phyloP scores from a whole-genome alignment of 2,113 vertebrate genomes.

The Varanus komodoensis region DNA sequence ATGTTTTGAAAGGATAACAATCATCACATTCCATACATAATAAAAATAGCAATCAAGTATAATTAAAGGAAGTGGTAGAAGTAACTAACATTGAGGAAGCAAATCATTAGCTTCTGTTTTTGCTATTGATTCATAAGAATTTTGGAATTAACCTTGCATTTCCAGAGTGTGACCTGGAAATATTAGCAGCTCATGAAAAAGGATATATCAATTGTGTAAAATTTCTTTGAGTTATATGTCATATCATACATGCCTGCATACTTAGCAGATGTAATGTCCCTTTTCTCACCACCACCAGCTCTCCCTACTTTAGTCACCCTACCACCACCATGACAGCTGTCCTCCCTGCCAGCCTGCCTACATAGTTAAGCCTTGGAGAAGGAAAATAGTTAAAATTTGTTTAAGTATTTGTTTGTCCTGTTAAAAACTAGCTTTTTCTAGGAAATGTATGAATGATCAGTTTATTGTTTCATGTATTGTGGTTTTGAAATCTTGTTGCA shows the following conservation, averaged over 20 bases:
- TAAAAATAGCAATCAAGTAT: background rate
- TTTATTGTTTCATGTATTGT: no score
- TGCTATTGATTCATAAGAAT: background rate
- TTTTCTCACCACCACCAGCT: background rate
- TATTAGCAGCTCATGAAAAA: background rate
- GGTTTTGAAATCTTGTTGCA: no score
- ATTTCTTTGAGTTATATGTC: no score
- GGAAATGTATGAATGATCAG: background rate
- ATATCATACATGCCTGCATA: background rate
- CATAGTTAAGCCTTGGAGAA: background rate
- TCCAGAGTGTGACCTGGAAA: background rate
- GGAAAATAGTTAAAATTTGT: background rate
- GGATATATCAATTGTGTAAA: background rate
- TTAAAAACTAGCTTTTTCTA: background rate
- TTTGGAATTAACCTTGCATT: background rate
- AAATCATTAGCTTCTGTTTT: background rate
- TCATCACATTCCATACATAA: background rate
- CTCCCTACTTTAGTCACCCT: no score
- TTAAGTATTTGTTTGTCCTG: background rate
- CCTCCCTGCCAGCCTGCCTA: no score
- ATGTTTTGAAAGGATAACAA: background rate
- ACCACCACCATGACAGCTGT: no score
- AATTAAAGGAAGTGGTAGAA: background rate
- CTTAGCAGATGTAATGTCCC: background rate
- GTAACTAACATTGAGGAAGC: background rate